Evolutionary conservation across 1,140 invertebrate genomes (phyloP).

Genomic region (Paramacrobiotus metropolitanus): DNA sequence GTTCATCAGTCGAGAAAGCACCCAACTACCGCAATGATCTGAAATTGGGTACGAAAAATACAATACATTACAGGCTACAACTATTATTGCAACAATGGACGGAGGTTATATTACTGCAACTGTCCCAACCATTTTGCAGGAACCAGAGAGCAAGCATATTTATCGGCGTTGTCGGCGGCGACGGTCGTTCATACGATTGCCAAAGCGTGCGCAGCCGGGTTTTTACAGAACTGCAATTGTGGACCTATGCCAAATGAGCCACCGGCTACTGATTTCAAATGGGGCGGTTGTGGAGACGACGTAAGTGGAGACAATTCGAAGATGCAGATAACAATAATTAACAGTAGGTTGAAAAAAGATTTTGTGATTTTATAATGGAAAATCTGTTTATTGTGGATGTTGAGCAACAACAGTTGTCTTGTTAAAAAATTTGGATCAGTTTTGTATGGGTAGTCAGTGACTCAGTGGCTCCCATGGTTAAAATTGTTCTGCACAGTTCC

Average conservation of each 20-base stretch:
- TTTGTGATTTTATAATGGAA: no score
- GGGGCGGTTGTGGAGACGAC: constrained; percentile 44
- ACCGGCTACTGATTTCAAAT: constrained; percentile 34
- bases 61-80: constrained; percentile 7
- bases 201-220: constrained; percentile 42
- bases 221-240: constrained; percentile 38
- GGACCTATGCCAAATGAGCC: constrained; percentile 31
- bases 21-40: constrained; percentile 52
- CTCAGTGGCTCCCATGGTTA: no score
- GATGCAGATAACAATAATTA: constrained; percentile 13
- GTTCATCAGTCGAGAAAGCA: constrained; percentile 46
- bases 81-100: not conserved
- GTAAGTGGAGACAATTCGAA: constrained; percentile 11
- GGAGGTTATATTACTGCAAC: not conserved
- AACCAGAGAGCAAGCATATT: constrained; percentile 52
- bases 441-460: no score
- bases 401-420: no score
- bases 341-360: no score
- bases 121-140: constrained; percentile 26
- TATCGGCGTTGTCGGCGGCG: constrained; percentile 46
- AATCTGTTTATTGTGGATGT: no score
- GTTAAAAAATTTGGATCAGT: no score
- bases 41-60: constrained; percentile 35
- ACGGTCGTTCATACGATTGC: constrained; percentile 44
- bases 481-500: no score